Evolutionary conservation across 2,888 invertebrate genomes (phyloP).

Genomic region (Calameuta filiformis): DNA sequence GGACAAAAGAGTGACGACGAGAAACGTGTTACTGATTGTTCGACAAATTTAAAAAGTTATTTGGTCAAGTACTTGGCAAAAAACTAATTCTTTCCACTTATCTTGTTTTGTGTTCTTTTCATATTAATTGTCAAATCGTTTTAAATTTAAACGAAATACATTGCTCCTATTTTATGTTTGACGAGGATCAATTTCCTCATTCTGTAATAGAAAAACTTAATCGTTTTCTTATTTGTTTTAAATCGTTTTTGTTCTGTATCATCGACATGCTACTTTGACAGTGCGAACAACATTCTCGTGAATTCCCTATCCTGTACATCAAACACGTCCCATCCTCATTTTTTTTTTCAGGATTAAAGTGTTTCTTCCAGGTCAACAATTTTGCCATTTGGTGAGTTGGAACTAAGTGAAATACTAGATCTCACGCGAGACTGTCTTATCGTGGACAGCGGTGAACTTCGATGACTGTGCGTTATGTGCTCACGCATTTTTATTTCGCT

Average conservation of each 20-base stretch:
- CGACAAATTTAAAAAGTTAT: not conserved
- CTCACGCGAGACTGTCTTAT: not conserved
- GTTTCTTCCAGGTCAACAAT: conserved; percentile 62
- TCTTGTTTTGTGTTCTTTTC: not conserved
- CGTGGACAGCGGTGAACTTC: not conserved
- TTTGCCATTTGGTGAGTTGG: conserved; percentile 31
- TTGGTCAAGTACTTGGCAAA: not conserved
- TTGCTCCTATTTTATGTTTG: not conserved
- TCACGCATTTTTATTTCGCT: not conserved
- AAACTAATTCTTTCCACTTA: not conserved
- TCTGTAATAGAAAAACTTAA: conserved; percentile 11
- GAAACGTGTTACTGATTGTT: not conserved
- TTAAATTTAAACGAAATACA: not conserved
- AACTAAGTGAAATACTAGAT: conserved; percentile 13
- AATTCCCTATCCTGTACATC: not conserved
- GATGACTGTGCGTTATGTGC: not conserved
- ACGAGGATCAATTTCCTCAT: not conserved
- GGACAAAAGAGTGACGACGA: not conserved
- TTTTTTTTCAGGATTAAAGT: conserved; percentile 56
- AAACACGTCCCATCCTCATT: conserved; percentile 8
- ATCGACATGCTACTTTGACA: conserved; percentile 3
- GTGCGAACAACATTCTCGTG: not conserved
- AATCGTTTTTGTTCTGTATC: conserved; percentile 13
- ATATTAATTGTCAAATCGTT: not conserved
- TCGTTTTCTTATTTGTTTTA: conserved; percentile 19